Conservation (phyloP, 64 coral and sea anemone species). For the Cladopsammia gracilis region DNA sequence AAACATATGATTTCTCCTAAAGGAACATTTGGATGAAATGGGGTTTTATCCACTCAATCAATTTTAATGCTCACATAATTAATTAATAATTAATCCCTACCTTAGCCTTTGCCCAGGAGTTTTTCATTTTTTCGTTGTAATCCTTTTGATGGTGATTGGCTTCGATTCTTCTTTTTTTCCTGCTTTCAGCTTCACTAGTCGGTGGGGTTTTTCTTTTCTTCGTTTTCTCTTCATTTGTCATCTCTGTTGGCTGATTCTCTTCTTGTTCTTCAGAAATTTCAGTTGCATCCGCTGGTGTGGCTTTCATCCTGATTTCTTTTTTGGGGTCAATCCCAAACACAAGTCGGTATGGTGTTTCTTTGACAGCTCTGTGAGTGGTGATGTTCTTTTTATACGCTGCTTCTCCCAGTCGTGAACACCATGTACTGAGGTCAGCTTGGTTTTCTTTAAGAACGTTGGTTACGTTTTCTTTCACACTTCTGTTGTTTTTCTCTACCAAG, state of each 20-base stretch:
- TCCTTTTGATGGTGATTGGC: neutral
- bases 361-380: neutral
- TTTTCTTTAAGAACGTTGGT: neutral
- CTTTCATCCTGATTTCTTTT: neutral
- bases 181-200: neutral
- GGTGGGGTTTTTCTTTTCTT: neutral
- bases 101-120: too few species aligned
- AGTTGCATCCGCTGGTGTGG: too few species aligned
- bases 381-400: neutral
- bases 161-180: neutral
- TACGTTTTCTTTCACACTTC: slow-evolving; percentile 12
- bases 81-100: too few species aligned
- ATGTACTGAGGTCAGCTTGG: neutral
- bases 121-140: neutral
- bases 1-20: too few species aligned
- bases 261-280: neutral
- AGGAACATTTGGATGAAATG: too few species aligned
- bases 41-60: too few species aligned
- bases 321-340: neutral
- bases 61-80: too few species aligned
- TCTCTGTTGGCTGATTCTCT: neutral
- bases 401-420: neutral
- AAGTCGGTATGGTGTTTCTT: neutral
- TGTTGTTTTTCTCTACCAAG: slow-evolving; percentile 20
- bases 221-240: neutral